Evolutionary conservation across 2,888 invertebrate species (phyloP).

Genomic region (Euphydryas editha): DNA sequence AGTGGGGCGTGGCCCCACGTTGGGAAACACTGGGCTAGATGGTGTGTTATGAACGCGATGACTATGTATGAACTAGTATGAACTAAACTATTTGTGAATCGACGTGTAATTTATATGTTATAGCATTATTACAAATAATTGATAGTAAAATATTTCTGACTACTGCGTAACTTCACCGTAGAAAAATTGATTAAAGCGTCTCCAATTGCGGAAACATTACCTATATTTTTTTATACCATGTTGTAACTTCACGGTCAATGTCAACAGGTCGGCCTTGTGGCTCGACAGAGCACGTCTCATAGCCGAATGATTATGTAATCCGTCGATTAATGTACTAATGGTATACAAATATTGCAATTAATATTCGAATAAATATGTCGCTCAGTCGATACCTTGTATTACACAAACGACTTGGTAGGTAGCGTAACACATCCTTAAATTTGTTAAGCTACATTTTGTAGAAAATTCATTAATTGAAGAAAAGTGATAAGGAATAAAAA

Average conservation of each 20-base stretch:
- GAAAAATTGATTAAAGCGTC: conserved; percentile 38
- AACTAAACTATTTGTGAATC: too few relatives aligned
- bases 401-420: background rate
- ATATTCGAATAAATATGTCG: conserved; percentile 15
- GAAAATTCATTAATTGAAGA: background rate
- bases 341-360: conserved; percentile 50
- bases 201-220: conserved; percentile 78
- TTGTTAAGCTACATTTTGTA: background rate
- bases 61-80: background rate
- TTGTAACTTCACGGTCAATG: conserved; percentile 80
- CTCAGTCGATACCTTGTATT: background rate
- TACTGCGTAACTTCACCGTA: conserved; percentile 20
- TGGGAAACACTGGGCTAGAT: too few relatives aligned
- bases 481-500: background rate
- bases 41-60: background rate
- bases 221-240: conserved; percentile 68
- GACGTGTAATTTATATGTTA: background rate
- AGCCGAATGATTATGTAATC: conserved; percentile 73
- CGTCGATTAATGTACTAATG: conserved; percentile 68
- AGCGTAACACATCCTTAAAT: background rate
- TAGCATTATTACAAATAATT: background rate
- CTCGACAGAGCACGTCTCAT: conserved; percentile 68
- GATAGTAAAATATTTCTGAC: conserved; percentile 14
- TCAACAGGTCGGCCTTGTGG: conserved; percentile 76
- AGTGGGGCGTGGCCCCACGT: too few relatives aligned